phyloP scores from a whole-genome alignment of 2,113 vertebrate genomes.

The Sceloporus tristichus region DNA sequence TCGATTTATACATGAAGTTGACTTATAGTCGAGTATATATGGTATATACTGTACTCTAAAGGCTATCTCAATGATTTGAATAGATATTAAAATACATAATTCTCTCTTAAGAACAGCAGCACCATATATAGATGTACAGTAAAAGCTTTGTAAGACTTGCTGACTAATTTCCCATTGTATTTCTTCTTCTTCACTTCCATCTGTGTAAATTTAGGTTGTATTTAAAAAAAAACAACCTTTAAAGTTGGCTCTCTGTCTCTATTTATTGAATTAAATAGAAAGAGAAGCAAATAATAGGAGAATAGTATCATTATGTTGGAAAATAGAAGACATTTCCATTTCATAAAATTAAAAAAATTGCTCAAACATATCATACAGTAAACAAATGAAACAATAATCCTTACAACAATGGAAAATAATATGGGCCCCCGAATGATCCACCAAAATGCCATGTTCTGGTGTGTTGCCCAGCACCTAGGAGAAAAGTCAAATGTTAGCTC shows the following conservation, averaged over 20 bases:
- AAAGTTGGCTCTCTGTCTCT: neutral
- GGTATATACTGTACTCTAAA: too few species aligned
- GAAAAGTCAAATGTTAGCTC: slow-evolving; percentile 35
- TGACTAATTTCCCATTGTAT: neutral
- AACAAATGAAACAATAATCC: slow-evolving; percentile 57
- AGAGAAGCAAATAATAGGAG: neutral
- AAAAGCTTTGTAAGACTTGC: neutral
- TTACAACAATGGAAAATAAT: slow-evolving; percentile 88
- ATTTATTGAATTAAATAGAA: neutral
- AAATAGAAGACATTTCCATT: neutral
- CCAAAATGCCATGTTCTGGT: slow-evolving; percentile 87
- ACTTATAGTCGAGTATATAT: too few species aligned
- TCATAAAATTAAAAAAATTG: neutral
- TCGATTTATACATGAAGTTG: too few species aligned
- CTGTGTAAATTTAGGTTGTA: neutral
- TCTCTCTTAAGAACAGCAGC: neutral
- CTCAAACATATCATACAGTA: neutral
- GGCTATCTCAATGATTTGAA: neutral
- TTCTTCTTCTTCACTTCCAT: neutral
- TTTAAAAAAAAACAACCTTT: neutral
- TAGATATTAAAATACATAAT: neutral
- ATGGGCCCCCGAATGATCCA: slow-evolving; percentile 95
- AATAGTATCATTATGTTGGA: neutral
- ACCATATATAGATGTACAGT: neutral
- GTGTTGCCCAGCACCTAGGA: slow-evolving; percentile 89